Evolutionary conservation across 2,797 vertebrate genomes (phyloP).

Genomic region (Tinamus major): DNA sequence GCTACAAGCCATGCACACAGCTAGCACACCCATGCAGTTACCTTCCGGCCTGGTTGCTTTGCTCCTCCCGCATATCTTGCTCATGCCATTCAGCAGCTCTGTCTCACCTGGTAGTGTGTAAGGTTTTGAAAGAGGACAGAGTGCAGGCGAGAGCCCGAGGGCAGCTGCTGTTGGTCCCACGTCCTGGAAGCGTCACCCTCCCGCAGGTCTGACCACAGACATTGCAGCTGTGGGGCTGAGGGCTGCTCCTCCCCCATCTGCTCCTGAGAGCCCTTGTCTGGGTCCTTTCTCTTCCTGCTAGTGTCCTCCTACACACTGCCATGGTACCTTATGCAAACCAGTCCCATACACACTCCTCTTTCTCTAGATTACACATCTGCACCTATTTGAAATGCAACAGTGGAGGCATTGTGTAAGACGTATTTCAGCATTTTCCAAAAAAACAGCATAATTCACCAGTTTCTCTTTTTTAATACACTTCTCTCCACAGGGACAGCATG

Average conservation of each 20-base stretch:
- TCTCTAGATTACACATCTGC: not conserved
- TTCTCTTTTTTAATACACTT: conserved; percentile 62
- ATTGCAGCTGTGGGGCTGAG: not conserved
- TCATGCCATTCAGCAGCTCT: not conserved
- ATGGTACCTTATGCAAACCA: not conserved
- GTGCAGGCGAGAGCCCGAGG: not conserved
- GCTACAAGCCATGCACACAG: not conserved
- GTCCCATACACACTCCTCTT: not conserved
- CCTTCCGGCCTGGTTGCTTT: not conserved
- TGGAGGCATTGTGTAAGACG: not conserved
- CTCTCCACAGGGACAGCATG: conserved; percentile 54
- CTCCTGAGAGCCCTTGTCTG: not conserved
- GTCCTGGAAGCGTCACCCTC: not conserved
- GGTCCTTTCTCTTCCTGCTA: not conserved
- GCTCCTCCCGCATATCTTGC: not conserved
- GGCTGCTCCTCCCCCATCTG: not conserved
- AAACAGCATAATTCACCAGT: conserved; percentile 48
- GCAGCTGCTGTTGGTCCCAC: not conserved
- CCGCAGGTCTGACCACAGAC: not conserved
- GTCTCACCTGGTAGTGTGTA: not conserved
- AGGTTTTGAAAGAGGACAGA: not conserved
- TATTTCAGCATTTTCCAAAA: conserved; percentile 47
- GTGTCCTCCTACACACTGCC: not conserved
- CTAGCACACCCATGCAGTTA: not conserved
- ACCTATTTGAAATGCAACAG: conserved; percentile 26